These are phyloP conservation scores for Lepus americanus DNA, from an alignment of 2,113 vertebrate species.

Conservation along the genomic window DNA sequence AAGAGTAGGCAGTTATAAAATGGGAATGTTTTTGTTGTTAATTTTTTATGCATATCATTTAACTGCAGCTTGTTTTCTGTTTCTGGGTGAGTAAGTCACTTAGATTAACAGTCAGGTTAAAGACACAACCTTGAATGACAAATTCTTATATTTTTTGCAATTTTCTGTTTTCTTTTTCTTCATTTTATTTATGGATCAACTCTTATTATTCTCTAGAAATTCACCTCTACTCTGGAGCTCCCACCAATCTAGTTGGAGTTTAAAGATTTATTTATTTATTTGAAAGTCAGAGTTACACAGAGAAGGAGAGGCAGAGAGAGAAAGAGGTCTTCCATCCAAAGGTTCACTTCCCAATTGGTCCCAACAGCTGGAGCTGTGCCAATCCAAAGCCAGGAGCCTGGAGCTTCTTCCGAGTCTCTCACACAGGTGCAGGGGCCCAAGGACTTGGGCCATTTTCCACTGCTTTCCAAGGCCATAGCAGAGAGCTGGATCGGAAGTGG, in stretches of 20 bases:
- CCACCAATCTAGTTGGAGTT: background rate
- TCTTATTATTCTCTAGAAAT: background rate
- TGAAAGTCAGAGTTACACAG: too few relatives aligned
- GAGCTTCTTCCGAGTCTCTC: too few relatives aligned
- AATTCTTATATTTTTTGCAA: background rate
- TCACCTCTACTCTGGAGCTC: background rate
- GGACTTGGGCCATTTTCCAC: too few relatives aligned
- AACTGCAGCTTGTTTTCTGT: background rate
- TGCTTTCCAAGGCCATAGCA: too few relatives aligned
- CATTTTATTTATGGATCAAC: background rate
- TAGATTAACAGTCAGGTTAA: slow-evolving; percentile 23
- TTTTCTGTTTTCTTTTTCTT: background rate
- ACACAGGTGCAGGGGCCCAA: too few relatives aligned
- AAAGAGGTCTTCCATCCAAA: too few relatives aligned
- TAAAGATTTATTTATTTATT: too few relatives aligned
- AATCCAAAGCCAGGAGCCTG: too few relatives aligned
- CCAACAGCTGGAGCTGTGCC: too few relatives aligned
- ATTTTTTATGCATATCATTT: slow-evolving; percentile 30
- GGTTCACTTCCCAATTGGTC: too few relatives aligned
- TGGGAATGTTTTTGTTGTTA: background rate
- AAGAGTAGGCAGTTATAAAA: background rate
- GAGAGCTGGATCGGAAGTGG: too few relatives aligned
- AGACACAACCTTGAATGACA: background rate
- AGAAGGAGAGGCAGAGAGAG: too few relatives aligned
- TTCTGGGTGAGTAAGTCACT: slow-evolving; percentile 1